Conservation (phyloP, 1,140 invertebrate genomes). For the Zelostemma sp. region DNA sequence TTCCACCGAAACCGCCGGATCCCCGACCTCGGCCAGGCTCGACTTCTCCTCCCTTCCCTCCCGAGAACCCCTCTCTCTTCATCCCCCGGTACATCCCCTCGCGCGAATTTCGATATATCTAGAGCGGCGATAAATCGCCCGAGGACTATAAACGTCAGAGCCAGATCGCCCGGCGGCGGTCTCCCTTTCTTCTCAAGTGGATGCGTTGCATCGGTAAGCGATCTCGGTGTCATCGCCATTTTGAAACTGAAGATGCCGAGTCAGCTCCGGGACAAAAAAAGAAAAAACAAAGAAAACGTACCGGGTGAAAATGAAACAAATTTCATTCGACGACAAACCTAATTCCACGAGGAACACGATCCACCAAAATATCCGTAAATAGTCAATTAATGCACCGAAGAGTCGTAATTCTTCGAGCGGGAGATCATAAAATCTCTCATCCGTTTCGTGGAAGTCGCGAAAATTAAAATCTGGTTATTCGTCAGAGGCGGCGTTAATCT, state of each 20-base stretch:
- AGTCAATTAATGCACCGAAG: too few species aligned
- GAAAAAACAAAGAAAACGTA: too few species aligned
- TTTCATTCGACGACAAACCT: too few species aligned
- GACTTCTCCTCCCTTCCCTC: conserved; percentile 8
- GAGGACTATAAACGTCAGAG: conserved; percentile 47
- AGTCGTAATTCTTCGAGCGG: too few species aligned
- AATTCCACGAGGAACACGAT: too few species aligned
- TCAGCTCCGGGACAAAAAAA: too few species aligned
- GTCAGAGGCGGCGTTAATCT: conserved; percentile 5
- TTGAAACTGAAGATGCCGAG: conserved; percentile 36
- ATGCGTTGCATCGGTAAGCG: conserved; percentile 28
- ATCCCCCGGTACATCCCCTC: conserved; percentile 5
- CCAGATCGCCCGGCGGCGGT: conserved; percentile 32
- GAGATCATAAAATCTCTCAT: background rate
- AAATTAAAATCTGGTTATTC: background rate
- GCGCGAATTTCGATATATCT: conserved; percentile 43
- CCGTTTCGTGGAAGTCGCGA: background rate
- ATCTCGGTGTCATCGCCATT: conserved; percentile 30
- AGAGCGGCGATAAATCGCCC: conserved; percentile 44
- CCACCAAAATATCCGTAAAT: too few species aligned
- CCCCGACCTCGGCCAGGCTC: conserved; percentile 4
- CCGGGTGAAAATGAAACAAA: too few species aligned
- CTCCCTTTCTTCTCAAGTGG: conserved; percentile 22
- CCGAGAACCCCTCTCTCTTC: conserved; percentile 3
- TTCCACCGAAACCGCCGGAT: conserved; percentile 32